A percentile compares a stretch with the other conserved stretches of the same genome.
These are phyloP conservation scores for Carassius auratus DNA, from an alignment of 2,113 vertebrate genomes.

Conservation along the genomic window DNA sequence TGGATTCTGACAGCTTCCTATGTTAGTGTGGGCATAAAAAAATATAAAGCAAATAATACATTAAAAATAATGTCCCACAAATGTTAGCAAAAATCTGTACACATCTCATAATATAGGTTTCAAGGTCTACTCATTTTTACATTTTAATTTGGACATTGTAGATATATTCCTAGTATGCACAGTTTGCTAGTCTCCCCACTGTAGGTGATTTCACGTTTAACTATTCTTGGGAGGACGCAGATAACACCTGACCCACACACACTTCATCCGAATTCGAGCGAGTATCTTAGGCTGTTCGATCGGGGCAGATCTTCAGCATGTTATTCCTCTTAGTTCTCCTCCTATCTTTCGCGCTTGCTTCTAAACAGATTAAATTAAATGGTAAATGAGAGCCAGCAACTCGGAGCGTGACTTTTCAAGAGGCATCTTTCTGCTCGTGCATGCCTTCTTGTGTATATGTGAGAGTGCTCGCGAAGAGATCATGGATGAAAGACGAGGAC, in stretches of 20 bases:
- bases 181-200: no score
- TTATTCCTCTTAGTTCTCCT: not conserved
- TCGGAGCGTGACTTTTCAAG: conserved; percentile 1
- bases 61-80: not conserved
- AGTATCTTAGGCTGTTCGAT: not conserved
- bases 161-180: not conserved
- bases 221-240: not conserved
- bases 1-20: not conserved
- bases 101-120: not conserved
- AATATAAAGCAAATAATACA: no score
- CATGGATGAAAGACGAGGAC: not conserved
- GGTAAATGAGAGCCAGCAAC: not conserved
- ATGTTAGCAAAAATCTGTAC: not conserved
- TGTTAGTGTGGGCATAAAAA: no score
- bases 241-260: not conserved
- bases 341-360: not conserved
- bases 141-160: not conserved
- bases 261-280: not conserved
- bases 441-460: not conserved
- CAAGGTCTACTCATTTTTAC: not conserved
- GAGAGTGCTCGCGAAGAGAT: not conserved
- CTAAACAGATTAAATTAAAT: not conserved
- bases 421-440: not conserved
- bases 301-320: not conserved
- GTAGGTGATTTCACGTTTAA: not conserved